Base-by-base conservation (phyloP, 2,113 vertebrate genomes). In the Trematomus loennbergii region DNA sequence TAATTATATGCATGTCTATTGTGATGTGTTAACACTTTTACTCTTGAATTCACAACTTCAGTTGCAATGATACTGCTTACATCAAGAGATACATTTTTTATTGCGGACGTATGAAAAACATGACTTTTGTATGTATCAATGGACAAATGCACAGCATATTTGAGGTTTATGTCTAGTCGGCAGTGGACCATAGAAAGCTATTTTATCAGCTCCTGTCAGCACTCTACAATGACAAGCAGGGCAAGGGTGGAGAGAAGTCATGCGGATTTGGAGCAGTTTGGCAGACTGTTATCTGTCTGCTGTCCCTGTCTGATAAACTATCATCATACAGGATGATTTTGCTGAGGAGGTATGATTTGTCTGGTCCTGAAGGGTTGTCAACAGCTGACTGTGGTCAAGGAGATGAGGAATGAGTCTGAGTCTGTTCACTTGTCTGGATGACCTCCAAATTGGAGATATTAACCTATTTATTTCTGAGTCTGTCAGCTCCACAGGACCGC, bases 381-480 rank as follows among this genome's bases (percentile, higher is more conserved):
- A 71, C 73, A 20, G 75, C 77, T 61, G 72, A 62, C 72, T 80
- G 55, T 12, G 59, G 72, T 74, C 58, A 67, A 76, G 66, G 75
- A 82, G 74, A 61, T 75, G 80, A 88, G 65, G 72, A 88, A 87
- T 75, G 82, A 79, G 76, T 33, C 49, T 52, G 67, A 20, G 76
- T 65, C 50, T 86, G 53, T 74, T 87, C 79, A 45, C 64, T 73
- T 66, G 74, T 86, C 70, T 72, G 75, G 33, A 48, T 88, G 88
- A 89, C 85, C 89, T 92, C 80, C 81, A 82, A 88, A 86, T 86
- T 85, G 46, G 64, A 79, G 60, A 88, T 86, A 85, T 90, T 86
- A 89, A 87, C 78, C 81, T 83, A 89, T 89, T 90, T 87, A 85
- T 86, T 75, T 69, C 53, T 8, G 36, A 20, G 72, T 66, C 78